Conservation (phyloP, 1,140 invertebrate genomes). For the Euwallacea similis region DNA sequence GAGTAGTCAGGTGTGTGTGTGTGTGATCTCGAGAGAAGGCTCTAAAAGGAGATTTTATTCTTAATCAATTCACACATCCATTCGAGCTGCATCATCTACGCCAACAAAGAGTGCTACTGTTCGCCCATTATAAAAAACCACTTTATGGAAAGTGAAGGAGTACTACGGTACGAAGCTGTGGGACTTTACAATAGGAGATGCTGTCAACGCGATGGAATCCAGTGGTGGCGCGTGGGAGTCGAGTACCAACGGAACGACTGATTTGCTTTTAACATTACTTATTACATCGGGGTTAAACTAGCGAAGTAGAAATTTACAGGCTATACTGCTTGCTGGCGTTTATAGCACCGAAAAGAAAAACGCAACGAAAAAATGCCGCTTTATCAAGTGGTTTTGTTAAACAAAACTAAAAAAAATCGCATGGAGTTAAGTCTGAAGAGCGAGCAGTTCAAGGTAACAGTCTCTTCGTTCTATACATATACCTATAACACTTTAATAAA, state of each 20-base stretch:
- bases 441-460: no score
- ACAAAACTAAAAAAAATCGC: no score
- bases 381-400: no score
- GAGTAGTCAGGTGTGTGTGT: slow-evolving; percentile 27
- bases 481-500: no score
- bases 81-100: slow-evolving; percentile 45
- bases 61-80: slow-evolving; percentile 46
- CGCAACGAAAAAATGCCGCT: no score
- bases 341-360: no score
- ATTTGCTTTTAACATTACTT: neutral
- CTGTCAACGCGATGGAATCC: slow-evolving; percentile 24
- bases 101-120: slow-evolving; percentile 48
- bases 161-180: slow-evolving; percentile 28
- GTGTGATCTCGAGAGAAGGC: slow-evolving; percentile 38
- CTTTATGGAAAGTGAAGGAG: slow-evolving; percentile 32
- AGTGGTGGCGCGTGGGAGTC: slow-evolving; percentile 26
- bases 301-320: no score
- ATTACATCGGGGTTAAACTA: no score
- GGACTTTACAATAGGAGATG: slow-evolving; percentile 19
- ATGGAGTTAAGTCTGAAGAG: no score
- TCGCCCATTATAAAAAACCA: slow-evolving; percentile 40
- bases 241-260: slow-evolving; percentile 7
- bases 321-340: no score
- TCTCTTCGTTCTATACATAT: no score
- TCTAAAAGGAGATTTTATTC: slow-evolving; percentile 40